Evolutionary conservation across 2,113 vertebrate genomes (phyloP).

Genomic region (Galeopterus variegatus): DNA sequence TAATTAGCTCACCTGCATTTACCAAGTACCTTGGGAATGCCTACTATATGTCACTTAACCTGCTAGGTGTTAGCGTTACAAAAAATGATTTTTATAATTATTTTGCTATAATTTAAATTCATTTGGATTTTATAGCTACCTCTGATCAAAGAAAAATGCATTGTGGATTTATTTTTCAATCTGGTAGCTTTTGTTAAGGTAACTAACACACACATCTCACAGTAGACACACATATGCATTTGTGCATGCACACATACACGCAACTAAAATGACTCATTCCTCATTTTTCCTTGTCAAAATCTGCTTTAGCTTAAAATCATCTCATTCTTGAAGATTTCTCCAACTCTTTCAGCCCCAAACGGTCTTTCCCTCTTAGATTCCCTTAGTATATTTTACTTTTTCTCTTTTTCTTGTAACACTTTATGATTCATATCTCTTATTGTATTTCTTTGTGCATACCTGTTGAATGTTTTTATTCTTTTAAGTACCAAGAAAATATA

Average conservation of each 20-base stretch:
- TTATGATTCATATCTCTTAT: background rate
- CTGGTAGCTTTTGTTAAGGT: background rate
- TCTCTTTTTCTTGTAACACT: background rate
- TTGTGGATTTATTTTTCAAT: background rate
- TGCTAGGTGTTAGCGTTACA: background rate
- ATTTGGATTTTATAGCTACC: background rate
- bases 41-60: background rate
- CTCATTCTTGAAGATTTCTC: background rate
- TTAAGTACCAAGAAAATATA: background rate
- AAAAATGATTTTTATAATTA: background rate
- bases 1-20: background rate
- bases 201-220: background rate
- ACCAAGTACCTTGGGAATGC: no score
- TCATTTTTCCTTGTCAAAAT: constrained; percentile 2
- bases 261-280: background rate
- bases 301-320: background rate
- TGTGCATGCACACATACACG: background rate
- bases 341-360: background rate
- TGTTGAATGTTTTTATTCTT: background rate
- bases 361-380: background rate
- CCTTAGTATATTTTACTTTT: background rate
- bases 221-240: background rate
- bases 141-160: background rate
- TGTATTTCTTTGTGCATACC: background rate
- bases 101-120: background rate